phyloP scores from a whole-genome alignment of 2,113 vertebrate genomes.

The Asarcornis scutulata region DNA sequence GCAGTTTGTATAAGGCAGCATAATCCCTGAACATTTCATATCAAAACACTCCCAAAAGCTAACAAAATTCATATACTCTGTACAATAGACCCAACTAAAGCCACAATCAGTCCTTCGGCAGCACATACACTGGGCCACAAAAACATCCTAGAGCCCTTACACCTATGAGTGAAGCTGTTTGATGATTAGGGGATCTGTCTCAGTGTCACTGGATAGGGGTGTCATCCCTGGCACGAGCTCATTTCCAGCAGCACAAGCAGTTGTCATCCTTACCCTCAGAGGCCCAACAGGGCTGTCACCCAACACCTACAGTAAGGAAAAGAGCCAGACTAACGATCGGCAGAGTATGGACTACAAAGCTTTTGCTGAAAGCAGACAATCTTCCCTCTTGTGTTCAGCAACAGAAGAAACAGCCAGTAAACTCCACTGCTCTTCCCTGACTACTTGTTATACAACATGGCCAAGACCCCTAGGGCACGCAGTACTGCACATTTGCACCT shows the following conservation, averaged over 20 bases:
- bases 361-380: background rate
- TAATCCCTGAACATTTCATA: background rate
- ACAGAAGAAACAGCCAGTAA: background rate
- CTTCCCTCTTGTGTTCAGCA: background rate
- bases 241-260: background rate
- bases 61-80: no score
- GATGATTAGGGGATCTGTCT: background rate
- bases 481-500: background rate
- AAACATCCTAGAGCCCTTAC: background rate
- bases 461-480: background rate
- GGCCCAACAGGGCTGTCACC: background rate
- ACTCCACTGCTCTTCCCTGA: background rate
- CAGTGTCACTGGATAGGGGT: background rate
- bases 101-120: background rate
- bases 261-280: background rate
- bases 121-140: background rate
- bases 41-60: background rate
- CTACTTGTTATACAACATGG: background rate
- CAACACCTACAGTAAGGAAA: background rate
- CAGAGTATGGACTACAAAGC: background rate
- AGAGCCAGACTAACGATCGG: background rate
- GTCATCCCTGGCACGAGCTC: background rate
- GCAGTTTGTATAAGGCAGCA: background rate
- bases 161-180: accelerated
- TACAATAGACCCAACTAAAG: background rate